Base-by-base conservation (phyloP, 1,140 invertebrate species). In the Nephila pilipes region DNA sequence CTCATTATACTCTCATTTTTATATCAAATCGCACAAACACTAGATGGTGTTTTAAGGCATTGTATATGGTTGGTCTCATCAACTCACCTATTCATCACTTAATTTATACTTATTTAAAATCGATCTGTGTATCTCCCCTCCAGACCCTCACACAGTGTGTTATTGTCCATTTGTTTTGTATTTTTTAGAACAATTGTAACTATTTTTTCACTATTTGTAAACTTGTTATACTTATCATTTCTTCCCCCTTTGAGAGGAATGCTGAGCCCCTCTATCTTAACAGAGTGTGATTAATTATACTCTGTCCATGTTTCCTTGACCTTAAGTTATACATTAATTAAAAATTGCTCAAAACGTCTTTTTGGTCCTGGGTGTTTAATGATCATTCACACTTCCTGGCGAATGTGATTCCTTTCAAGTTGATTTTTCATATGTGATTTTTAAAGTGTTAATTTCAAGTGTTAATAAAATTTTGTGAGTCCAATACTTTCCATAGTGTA, bases 101-200 rank as follows among this genome's bases (percentile, higher is more conserved):
- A 92, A 92, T 92, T 92, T 92, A 92, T 92, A 75, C 90, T 92
- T 85, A 92, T 85, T 92, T 91, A 91, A 65, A 91, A 91, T 83
- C 55, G 25, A 92, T 85, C 80, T 83, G 58, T 85, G 90, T 92
- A 63, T 85, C 85, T 92, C 60, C 22, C 55, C 57, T 57, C 46
- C 69, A 63, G 60, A 36, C 58, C 87, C 58, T 88, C 80, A 55
- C 89, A 90, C 88, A 79, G 88, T 90, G 85, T 87, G 25, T 58
- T 79, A 58, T 80, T 80, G 88, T 90, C 81, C 80, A 85, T 85
- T 92, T 92, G 90, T 92, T 85, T 81, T 92, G 79, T 92, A 32
- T 92, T 69, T 92, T 92, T 92, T 92, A 92, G 90, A 85, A 85
- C 81, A 85, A 85, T 85, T 75, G 57, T 92, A 25, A 65, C 90